Evolutionary conservation across 2,113 vertebrate genomes (phyloP), one percentile per base, ranked within the genome.

Genomic region (Ramphastos sulfuratus): DNA sequence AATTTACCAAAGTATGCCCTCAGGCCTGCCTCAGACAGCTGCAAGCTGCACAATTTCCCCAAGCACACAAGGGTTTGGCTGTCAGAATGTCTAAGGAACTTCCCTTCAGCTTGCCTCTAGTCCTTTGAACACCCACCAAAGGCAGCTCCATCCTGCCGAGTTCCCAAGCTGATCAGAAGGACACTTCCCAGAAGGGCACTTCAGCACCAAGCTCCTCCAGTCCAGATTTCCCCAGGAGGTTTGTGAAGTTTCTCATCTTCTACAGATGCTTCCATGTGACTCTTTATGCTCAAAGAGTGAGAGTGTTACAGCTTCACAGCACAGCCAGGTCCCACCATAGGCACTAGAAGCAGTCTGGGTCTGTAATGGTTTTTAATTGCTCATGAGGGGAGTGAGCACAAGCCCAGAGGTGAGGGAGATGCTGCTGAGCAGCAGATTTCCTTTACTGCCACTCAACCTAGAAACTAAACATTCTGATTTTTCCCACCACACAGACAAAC

Each of bases 311-410:
- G 76, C 35, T 50, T 30, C 12, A 3, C 0, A 2, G 44, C 85
- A 52, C 3, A 10, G 15, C 54, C 65, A 17, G 0, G 0, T 4
- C 31, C 64, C 4, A 6, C 67, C 31, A 8, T 39, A 7, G 46
- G 8, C 81, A 42, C 44, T 3, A 8, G 27, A 7, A 56, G 31
- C 37, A 86, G 31, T 20, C 24, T 39, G 58, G 21, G 4, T 27
- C 74, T 58, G 21, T 35, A n/a, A 73, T 54, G 33, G 17, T 55
- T 85, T 82, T 46, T 10, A 66, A 55, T 7, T 24, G 6, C 28
- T 25, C 5, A 2, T 67, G 64, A 59, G 7, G 6, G 7, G 24
- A 15, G 3, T 2, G 9, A 79, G 74, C 31, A 31, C n/a, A 75
- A 50, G 4, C 30, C 35, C 56, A 7, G 35, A 80, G 56, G 52